phyloP scores from a whole-genome alignment of 1,140 invertebrate genomes.

The Aphaenogaster floridana region DNA sequence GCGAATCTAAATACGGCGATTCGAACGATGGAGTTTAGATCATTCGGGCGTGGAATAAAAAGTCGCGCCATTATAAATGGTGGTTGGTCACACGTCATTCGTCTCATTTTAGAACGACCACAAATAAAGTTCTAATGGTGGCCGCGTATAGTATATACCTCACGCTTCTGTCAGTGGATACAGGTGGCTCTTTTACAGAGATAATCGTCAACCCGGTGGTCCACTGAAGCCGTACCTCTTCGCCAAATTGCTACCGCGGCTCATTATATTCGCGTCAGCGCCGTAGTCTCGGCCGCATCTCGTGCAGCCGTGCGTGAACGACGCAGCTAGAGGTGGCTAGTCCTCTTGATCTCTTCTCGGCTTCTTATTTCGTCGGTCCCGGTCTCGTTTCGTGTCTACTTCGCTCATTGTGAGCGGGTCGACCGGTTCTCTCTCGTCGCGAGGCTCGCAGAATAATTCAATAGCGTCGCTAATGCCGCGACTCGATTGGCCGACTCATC shows the following conservation, averaged over 20 bases:
- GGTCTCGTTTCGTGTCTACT: conserved; percentile 59
- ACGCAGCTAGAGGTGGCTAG: conserved; percentile 61
- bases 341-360: conserved; percentile 15
- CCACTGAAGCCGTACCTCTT: conserved; percentile 38
- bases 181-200: conserved; percentile 60
- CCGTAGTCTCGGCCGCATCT: conserved; percentile 34
- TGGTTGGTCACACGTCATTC: conserved; percentile 24
- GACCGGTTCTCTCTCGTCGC: conserved; percentile 52
- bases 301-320: conserved; percentile 69
- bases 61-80: conserved; percentile 19
- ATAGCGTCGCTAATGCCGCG: conserved; percentile 53
- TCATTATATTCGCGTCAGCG: conserved; percentile 78
- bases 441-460: conserved; percentile 53
- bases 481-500: neutral
- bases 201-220: conserved; percentile 66
- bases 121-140: conserved; percentile 55
- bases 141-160: conserved; percentile 27
- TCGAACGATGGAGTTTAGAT: neutral
- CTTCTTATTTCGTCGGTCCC: conserved; percentile 49
- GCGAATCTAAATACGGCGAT: neutral
- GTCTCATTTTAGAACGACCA: conserved; percentile 28
- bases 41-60: neutral
- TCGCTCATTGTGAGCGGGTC: conserved; percentile 50
- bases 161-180: conserved; percentile 56
- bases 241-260: conserved; percentile 74